Evolutionary conservation across 1,140 invertebrate genomes (phyloP), one percentile per base, ranked within the genome.

Genomic region (Dendrolimus punctatus): DNA sequence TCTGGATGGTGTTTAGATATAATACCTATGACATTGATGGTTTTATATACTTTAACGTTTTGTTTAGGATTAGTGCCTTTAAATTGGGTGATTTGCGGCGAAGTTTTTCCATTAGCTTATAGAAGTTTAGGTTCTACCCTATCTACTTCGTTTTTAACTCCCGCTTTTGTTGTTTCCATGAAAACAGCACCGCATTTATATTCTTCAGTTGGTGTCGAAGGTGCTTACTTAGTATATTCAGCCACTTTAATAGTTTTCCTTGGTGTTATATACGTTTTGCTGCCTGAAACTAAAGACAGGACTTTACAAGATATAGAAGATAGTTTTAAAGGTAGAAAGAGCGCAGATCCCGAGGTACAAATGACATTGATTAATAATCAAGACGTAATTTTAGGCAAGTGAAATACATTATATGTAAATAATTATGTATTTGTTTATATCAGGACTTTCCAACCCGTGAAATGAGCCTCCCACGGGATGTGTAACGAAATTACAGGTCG

Each of bases 81-180:
- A 8, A 86, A 80, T 55, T 86, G 83, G 83, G 83, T 86, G 6
- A 84, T 86, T 50, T 86, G 83, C 59, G 83, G 83, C 0, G 83
- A 86, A 73, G 75, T 86, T 6, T 86, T 86, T 55, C 83, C 83
- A 5, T 64, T 86, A 57, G 79, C 78, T 4, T 81, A 84, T 53
- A 76, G 83, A 67, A 86, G 80, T 67, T 66, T 86, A 53, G 83
- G 83, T 7, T 84, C 83, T 8, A 81, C 83, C 0, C 62, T 86
- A n/a, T 84, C 80, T 6, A 86, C 80, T 1, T 84, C 80, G 46
- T 84, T 84, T 60, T 61, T 86, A 46, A 83, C 80, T 8, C 80
- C 80, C 38, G 68, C 80, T n/a, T 86, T 84, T 49, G 68, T 86
- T 2, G 63, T 86, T 36, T 84, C 83, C n/a, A 84, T 86, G 83